Evolutionary conservation across 2,797 vertebrate species (phyloP), one percentile per base, ranked within the genome.

Genomic region (Champsocephalus gunnari): DNA sequence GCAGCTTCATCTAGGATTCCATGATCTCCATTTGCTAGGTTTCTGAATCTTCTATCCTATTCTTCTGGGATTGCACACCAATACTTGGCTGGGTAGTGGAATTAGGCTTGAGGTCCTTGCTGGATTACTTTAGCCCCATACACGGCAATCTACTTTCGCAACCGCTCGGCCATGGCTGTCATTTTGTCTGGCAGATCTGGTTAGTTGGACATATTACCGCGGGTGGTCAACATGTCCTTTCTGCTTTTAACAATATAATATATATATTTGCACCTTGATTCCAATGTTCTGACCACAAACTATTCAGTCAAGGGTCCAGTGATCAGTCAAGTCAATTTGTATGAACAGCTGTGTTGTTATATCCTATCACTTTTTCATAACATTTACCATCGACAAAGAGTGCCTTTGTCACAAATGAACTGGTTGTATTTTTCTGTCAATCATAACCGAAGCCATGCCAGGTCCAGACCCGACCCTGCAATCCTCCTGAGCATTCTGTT

Each of bases 271-370:
- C 53, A 16, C n/a, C 56, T 47, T 19, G 28, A 41, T n/a, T 55
- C 32, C 19, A 71, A 3, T 10, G 51, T 14, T 57, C 41, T 59
- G 56, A 70, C 48, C 41, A 51, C 54, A 71, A 58, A 67, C 50
- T 49, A 12, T 60, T 66, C 68, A 63, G 50, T 54, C 13, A 28
- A 19, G 68, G 68, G 38, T 83, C 51, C 5, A 14, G 11, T 57
- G 65, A 63, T n/a, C 74, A 63, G 38, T 49, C 58, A 12, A 43
- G 28, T 9, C 14, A 9, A 12, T 34, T 6, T 74, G 21, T 86
- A 14, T 78, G 55, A 73, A 60, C 83, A 86, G 71, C 84, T 77
- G 69, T 73, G 69, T 19, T 55, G 49, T 62, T 61, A n/a, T n/a
- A 28, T 34, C 63, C 55, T 0, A 55, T 56, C 9, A 24, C 13